Percentiles rank a stretch among this genome's conserved stretches.
These are phyloP conservation scores for Rhegmatorhina hoffmannsi DNA, from an alignment of 2,113 vertebrate genomes.

Conservation along the genomic window DNA sequence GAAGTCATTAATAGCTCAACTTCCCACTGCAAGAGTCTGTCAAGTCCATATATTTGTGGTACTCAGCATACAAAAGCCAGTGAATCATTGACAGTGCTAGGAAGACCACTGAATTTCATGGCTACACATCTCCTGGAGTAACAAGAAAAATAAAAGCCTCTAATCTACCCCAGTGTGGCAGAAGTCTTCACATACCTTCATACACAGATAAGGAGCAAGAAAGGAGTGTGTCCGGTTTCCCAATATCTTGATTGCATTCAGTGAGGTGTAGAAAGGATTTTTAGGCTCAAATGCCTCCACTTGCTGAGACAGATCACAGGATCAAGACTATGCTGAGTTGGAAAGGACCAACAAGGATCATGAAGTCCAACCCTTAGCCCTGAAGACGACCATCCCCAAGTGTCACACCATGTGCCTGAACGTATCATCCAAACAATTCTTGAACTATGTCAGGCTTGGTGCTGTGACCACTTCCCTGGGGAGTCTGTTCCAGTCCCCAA, in stretches of 20 bases:
- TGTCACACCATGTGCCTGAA: neutral
- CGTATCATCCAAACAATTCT: neutral
- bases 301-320: neutral
- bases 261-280: neutral
- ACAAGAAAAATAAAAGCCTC: neutral
- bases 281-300: neutral
- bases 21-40: neutral
- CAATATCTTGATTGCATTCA: neutral
- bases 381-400: neutral
- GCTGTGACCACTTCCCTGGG: neutral
- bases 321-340: neutral
- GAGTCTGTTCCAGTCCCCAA: neutral
- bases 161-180: neutral
- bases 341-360: neutral
- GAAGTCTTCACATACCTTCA: neutral
- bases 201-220: fast-evolving
- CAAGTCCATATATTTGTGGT: neutral
- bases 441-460: neutral
- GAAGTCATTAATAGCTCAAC: neutral
- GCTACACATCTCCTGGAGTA: neutral
- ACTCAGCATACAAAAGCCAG: neutral
- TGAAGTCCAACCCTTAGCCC: neutral
- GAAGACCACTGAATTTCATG: neutral
- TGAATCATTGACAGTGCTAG: neutral
- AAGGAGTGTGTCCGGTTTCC: neutral